Evolutionary conservation across 2,113 vertebrate species (phyloP), one percentile per base, ranked within the genome.

Genomic region (Calidris pygmaea): DNA sequence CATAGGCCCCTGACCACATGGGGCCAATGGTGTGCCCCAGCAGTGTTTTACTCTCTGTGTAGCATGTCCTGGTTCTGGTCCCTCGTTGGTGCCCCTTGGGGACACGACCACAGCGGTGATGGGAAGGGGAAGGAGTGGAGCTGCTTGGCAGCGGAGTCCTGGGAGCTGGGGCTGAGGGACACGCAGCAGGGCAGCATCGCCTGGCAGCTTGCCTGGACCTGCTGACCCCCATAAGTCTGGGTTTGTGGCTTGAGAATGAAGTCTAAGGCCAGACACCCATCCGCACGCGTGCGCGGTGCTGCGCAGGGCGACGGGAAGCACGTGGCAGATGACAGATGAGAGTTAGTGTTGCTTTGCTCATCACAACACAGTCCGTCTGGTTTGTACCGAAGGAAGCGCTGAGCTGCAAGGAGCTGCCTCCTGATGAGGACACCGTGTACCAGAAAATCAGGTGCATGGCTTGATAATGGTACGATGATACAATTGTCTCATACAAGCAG

Each of bases 211-310:
- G 0, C 23, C 43, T 2, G 0, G 35, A 52, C 43, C 52, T 32
- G 4, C 39, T 17, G 10, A 11, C 34, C 1, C 1, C 12, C 4
- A 50, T 10, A 16, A 18, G 23, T 24, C 37, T 23, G 2, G 9
- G 3, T 4, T 6, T 30, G 71, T 17, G 85, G 22, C 41, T 30
- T 14, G 24, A 24, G 22, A 62, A 13, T 0, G 24, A 70, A 14
- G 66, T 9, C 43, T 47, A 3, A 23, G 55, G 3, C 5, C 56
- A 39, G 56, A 7, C 24, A 5, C 4, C 9, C 3, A 0, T 7
- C 37, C 0, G 1, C 59, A 27, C 22, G 5, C 0, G 0, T 14
- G 37, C 1, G 0, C 1, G 43, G 47, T 11, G 82, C n/a, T 6
- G 53, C 3, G 66, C 55, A 16, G 45, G 48, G 45, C 12, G 23